A percentile compares a stretch with the other conserved stretches of the same genome.
phyloP scores from a whole-genome alignment of 2,888 invertebrate genomes.

The Drosophila vallismaia region DNA sequence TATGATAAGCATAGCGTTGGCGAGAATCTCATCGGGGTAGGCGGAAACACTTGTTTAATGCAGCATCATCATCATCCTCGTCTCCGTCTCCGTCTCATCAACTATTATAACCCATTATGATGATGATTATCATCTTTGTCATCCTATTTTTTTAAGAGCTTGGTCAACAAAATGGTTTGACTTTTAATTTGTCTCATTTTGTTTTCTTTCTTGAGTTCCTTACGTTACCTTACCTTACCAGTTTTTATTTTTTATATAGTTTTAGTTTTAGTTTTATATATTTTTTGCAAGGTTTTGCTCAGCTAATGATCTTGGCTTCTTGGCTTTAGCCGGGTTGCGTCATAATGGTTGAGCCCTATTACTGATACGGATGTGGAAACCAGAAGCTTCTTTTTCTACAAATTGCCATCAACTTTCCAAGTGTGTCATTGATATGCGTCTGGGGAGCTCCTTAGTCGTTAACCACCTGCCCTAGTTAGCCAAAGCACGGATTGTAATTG shows the following conservation, averaged over 20 bases:
- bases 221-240: conserved; percentile 3
- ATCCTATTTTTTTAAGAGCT: conserved; percentile 28
- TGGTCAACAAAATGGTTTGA: conserved; percentile 46
- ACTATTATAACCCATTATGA: conserved; percentile 1
- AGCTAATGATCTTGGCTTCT: conserved; percentile 4
- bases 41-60: conserved; percentile 54
- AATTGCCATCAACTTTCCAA: neutral
- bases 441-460: neutral
- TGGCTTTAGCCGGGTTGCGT: neutral
- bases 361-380: conserved; percentile 1
- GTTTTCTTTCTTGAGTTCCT: conserved; percentile 14
- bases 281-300: neutral
- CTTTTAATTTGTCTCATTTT: conserved; percentile 38
- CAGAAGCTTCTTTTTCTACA: neutral
- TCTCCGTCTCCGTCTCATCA: conserved; percentile 2
- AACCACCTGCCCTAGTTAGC: conserved; percentile 11
- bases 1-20: conserved; percentile 46
- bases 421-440: neutral
- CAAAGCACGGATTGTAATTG: conserved; percentile 40
- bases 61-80: conserved; percentile 20
- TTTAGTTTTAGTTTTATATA: conserved; percentile 10
- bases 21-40: conserved; percentile 50
- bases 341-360: conserved; percentile 17
- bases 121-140: neutral
- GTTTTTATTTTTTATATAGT: conserved; percentile 6